Base-by-base conservation (phyloP, 1,140 invertebrate species). In the Ditylenchus dipsaci region DNA sequence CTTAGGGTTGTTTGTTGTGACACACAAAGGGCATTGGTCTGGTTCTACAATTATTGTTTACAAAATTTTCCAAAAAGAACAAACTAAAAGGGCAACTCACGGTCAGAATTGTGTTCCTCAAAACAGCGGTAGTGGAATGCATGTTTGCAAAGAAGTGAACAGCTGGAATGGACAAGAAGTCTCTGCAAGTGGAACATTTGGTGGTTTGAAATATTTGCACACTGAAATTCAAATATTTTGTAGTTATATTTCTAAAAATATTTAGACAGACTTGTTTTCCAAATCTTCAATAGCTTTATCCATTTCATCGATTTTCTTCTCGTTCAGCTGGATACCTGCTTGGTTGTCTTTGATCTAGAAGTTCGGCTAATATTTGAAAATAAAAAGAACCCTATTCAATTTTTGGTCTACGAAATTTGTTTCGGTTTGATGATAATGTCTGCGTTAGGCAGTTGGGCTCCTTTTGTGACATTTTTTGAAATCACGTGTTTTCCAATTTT, bases 141-240 rank as follows among this genome's bases (percentile, higher is more conserved):
- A 49, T 78, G 76, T 26, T 76, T 73, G 59, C 76, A 78, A 77
- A 42, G 58, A 78, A 78, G 47, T 78, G 71, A 30, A 78, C 61
- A 15, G 77, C 64, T 0, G 76, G 76, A n/a, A 75, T 58, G 38
- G 60, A 33, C 15, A 77, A 53, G 8, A 45, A 33, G 21, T 43
- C 26, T 27, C 53, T 56, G 60, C 78, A 78, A n/a, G 60, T 66
- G 13, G 63, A 27, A 57, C 76, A 78, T 45, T 78, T 80, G 17
- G n/a, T 65, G n/a, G 63, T 49, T 78, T 78, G 76, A 57, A 79
- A 78, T 11, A 78, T 61, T 76, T 78, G 76, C n/a, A 76, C 71
- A 30, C 76, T 78, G 45, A 58, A 68, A 76, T 58, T 42, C 5
- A 3, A 53, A 21, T 38, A 5, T 38, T 38, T 38, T 38, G 33